Evolutionary conservation across 2,797 vertebrate genomes (phyloP).

Genomic region (Hypotaenidia okinawae): DNA sequence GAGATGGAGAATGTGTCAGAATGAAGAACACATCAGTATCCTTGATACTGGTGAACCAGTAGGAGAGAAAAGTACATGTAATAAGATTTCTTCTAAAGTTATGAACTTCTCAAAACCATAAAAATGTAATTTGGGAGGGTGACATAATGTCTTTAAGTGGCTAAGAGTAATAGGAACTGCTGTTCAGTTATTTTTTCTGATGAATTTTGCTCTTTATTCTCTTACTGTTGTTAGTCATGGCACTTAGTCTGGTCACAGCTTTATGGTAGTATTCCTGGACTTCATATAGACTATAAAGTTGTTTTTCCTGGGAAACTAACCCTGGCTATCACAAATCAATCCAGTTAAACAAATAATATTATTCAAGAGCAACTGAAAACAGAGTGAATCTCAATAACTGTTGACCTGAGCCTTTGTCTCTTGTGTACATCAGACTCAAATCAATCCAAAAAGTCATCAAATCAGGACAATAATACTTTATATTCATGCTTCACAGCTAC

Average conservation of each 20-base stretch:
- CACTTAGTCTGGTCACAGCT: neutral
- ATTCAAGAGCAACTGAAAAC: neutral
- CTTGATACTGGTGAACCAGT: neutral
- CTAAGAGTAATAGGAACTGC: neutral
- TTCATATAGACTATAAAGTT: neutral
- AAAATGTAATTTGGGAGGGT: neutral
- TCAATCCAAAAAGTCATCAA: neutral
- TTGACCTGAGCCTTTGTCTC: accelerated
- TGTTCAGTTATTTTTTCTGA: neutral
- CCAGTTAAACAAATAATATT: neutral
- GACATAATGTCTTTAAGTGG: neutral
- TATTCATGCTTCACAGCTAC: neutral
- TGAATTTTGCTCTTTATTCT: neutral
- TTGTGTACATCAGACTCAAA: neutral
- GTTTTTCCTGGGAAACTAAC: neutral
- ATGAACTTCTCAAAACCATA: neutral
- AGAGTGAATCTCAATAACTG: neutral
- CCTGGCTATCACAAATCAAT: neutral
- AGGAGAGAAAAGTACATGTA: neutral
- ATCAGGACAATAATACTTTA: neutral
- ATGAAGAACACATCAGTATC: neutral
- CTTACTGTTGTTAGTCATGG: neutral
- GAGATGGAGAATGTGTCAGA: neutral
- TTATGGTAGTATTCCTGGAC: neutral
- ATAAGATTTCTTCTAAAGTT: neutral